Evolutionary conservation across 2,888 invertebrate genomes (phyloP), one percentile per base, ranked within the genome.

Genomic region (Athalia rosae): DNA sequence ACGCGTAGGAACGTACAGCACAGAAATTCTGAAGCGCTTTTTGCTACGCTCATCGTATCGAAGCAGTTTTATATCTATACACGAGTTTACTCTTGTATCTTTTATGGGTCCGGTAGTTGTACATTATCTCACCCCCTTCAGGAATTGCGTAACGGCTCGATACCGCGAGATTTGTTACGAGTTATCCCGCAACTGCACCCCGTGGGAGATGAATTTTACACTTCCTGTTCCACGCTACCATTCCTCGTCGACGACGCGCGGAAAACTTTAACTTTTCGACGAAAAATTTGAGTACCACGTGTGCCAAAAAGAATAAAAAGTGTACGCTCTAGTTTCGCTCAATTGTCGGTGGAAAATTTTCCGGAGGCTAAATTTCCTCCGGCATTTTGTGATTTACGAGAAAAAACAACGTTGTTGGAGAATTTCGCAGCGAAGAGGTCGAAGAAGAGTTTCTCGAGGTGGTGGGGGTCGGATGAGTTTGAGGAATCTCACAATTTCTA

Each of bases 311-410:
- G 28, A 2, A 28, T n/a, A n/a, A n/a, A n/a, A n/a, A n/a, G n/a
- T n/a, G n/a, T 28, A 28, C 2, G 2, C 28, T 28, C 28, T 28
- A 1, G 28, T 28, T 28, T 28, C 28, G 28, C 28, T 1, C 1
- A 28, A n/a, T n/a, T n/a, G n/a, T n/a, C n/a, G n/a, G 28, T 9
- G 9, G 53, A 1, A 50, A 8, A 50, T 43, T 71, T 56, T 71
- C 28, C 71, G 45, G 56, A 71, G 56, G 56, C 71, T 71, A 71
- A 71, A 71, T 71, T 71, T 71, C 45, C 71, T 45, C 71, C 58
- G 71, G 58, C 71, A 71, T 45, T 28, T 58, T 58, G n/a, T 71
- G 71, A 71, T 71, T 71, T 71, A 71, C 71, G 71, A 71, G 41
- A 71, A 45, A 53, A 11, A 53, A 11, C 28, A 28, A 71, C 71